These are phyloP conservation scores for Anthopleura sola DNA, from an alignment of 64 coral and sea anemone genomes.

Conservation along the genomic window DNA sequence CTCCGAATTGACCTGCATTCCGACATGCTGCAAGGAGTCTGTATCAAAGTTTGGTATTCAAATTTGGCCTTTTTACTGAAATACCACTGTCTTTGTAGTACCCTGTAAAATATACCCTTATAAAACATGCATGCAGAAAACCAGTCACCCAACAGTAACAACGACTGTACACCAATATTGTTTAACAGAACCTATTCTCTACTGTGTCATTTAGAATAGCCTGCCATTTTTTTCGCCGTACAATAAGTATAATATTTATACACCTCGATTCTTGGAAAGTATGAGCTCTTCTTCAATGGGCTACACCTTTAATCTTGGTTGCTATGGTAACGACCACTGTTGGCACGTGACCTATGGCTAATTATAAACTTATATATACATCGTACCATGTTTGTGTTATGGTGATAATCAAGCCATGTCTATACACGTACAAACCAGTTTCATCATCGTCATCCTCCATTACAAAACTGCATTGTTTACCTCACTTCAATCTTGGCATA, in stretches of 20 bases:
- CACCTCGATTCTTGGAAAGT: background rate
- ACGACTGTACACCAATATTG: background rate
- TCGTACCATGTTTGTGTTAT: background rate
- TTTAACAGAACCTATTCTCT: background rate
- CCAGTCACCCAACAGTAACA: background rate
- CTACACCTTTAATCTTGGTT: background rate
- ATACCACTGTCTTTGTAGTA: background rate
- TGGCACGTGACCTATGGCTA: background rate
- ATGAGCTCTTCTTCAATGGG: background rate
- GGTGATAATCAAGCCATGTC: background rate
- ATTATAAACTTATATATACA: background rate
- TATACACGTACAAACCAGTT: background rate
- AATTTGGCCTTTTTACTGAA: background rate
- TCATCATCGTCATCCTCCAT: background rate
- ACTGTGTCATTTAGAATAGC: background rate
- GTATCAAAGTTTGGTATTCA: background rate
- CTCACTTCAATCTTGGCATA: background rate
- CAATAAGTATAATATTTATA: conserved; percentile 1
- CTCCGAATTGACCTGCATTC: no score
- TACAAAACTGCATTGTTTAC: background rate
- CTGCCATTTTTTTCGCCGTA: background rate
- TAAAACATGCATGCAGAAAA: background rate
- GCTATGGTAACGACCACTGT: background rate
- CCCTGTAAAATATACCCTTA: background rate
- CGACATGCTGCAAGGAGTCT: no score